Evolutionary conservation across 2,797 vertebrate species (phyloP).

Genomic region (Catostomus latipinnis): DNA sequence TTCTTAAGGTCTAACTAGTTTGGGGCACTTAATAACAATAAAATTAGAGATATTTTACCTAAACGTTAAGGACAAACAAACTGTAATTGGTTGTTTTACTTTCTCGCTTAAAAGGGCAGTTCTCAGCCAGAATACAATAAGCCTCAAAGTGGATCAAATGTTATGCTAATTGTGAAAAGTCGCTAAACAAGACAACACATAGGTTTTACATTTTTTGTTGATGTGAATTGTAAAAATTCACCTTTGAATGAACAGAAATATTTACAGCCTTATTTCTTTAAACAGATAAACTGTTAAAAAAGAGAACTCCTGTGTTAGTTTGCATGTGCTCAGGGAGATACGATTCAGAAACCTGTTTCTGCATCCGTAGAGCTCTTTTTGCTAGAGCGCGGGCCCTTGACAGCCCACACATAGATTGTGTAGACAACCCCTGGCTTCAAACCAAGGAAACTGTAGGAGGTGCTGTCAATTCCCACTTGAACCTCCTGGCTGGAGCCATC

Average conservation of each 20-base stretch:
- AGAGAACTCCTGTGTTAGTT: not conserved
- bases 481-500: slow-evolving; percentile 72
- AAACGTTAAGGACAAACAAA: no score
- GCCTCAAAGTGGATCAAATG: not conserved
- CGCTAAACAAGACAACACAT: not conserved
- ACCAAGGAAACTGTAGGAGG: slow-evolving; percentile 69
- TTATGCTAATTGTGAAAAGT: not conserved
- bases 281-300: not conserved
- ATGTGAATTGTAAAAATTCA: not conserved
- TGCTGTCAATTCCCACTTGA: slow-evolving; percentile 68
- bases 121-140: no score
- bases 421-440: slow-evolving; percentile 78
- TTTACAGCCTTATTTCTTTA: not conserved
- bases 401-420: slow-evolving; percentile 76
- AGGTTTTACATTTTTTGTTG: no score
- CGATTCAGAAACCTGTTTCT: slow-evolving; percentile 75
- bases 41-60: no score
- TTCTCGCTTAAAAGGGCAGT: no score
- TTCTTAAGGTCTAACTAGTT: no score
- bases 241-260: not conserved
- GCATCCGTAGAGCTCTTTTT: slow-evolving; percentile 71
- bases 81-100: no score
- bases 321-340: not conserved
- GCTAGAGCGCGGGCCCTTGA: slow-evolving; percentile 77
- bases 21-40: no score